Base-by-base conservation (phyloP, 1,140 invertebrate genomes). In the Drosophila yakuba region DNA sequence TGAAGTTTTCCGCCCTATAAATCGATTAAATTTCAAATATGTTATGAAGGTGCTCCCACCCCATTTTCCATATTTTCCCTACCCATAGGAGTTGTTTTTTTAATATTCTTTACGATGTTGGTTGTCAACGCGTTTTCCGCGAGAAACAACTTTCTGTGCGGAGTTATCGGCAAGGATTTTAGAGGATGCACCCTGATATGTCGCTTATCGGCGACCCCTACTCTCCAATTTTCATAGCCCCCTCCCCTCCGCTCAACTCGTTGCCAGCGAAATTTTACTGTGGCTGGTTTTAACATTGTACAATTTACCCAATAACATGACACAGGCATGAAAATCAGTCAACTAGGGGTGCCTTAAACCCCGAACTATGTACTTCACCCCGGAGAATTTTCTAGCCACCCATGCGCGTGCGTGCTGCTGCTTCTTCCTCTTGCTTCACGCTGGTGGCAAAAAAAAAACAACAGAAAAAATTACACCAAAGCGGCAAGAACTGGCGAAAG, bases 251-350 rank as follows among this genome's bases (percentile, higher is more conserved):
- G 14, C 51, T 14, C 32, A 32, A 44, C 43, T 20, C 12, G 54
- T 50, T 39, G 35, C 38, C 20, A 32, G 50, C 50, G 15, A 57
- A 71, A 71, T 58, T 58, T 48, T 35, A 41, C 44, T 43, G 66
- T 71, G 69, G 52, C 67, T 57, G 58, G 60, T 57, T 78, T 57
- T 54, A 86, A 81, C 82, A 79, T 77, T 89, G 83, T 89, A 88
- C 79, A 89, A 88, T 89, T 88, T 83, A 79, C 80, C 86, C 84
- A 88, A 89, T 83, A 89, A 88, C 83, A 89, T 78, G 83, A 80
- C 83, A 83, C 73, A 62, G 61, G 78, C 80, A 83, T 77, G 78
- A 85, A 85, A 79, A 76, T 71, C 71, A 83, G 56, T 47, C 63
- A 79, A 76, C 79, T 81, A 86, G 74, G 81, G 82, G 63, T 85